Evolutionary conservation across 2,888 invertebrate species (phyloP).

Genomic region (Crocallis elinguaria): DNA sequence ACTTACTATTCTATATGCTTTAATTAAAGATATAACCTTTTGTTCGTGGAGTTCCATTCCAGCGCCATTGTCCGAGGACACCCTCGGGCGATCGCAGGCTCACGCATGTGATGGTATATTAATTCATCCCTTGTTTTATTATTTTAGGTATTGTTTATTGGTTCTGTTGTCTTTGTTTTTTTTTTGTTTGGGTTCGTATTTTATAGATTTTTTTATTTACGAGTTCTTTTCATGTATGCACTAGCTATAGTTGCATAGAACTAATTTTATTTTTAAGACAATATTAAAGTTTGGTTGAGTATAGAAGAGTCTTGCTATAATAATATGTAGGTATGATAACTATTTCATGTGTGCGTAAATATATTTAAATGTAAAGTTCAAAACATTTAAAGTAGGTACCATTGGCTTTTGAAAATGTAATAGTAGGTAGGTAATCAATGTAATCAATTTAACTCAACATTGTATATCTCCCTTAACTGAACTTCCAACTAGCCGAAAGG

Average conservation of each 20-base stretch:
- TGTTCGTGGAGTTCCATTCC: conserved; percentile 32
- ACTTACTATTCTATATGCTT: conserved; percentile 13
- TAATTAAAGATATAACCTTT: conserved; percentile 38
- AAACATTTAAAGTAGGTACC: too few species aligned
- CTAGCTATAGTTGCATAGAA: too few species aligned
- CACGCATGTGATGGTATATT: conserved; percentile 34
- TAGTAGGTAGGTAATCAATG: too few species aligned
- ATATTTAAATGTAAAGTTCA: too few species aligned
- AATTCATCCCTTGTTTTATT: conserved; percentile 35
- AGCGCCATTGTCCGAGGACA: conserved; percentile 43
- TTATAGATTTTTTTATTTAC: background rate
- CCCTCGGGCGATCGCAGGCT: conserved; percentile 41
- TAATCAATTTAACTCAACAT: background rate
- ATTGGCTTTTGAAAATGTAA: too few species aligned
- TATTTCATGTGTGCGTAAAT: too few species aligned
- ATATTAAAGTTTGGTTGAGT: too few species aligned
- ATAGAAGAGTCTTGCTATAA: too few species aligned
- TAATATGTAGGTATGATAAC: too few species aligned
- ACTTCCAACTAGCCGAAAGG: conserved; percentile 29
- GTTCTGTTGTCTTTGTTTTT: conserved; percentile 11
- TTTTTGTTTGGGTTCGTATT: conserved; percentile 1
- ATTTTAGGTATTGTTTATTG: conserved; percentile 36
- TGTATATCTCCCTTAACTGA: conserved; percentile 6
- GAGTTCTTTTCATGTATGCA: too few species aligned
- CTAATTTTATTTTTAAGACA: too few species aligned